Conservation (phyloP, 2,113 vertebrate genomes). For the Ophthalmolycus amberensis region DNA sequence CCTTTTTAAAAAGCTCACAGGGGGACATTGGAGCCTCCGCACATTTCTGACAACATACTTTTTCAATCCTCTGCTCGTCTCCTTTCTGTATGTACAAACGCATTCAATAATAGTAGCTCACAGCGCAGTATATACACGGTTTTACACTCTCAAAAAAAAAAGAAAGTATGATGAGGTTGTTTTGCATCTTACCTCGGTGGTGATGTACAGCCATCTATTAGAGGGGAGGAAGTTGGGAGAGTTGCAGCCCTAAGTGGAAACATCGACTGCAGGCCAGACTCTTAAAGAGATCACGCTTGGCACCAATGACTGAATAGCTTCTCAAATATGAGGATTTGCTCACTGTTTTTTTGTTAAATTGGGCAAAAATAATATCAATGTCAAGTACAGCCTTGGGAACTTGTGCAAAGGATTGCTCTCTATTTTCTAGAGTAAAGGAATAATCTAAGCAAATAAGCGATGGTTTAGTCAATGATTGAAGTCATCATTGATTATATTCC, state of each 20-base stretch:
- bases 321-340: not conserved
- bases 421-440: not conserved
- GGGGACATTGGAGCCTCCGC: constrained; percentile 19
- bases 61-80: not conserved
- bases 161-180: constrained; percentile 7
- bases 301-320: not conserved
- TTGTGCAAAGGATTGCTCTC: not conserved
- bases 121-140: not conserved
- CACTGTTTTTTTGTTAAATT: not conserved
- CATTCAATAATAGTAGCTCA: not conserved
- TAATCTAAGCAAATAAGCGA: not conserved
- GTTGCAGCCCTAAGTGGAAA: not conserved
- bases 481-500: not conserved
- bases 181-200: constrained; percentile 21
- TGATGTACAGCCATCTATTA: constrained; percentile 15
- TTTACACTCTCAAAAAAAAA: not conserved
- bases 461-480: not conserved
- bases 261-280: not conserved
- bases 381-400: not conserved
- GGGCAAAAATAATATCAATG: not conserved
- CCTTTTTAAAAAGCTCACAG: constrained; percentile 46
- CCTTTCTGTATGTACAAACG: not conserved
- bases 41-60: constrained; percentile 31
- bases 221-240: not conserved
- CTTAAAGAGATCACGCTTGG: not conserved